A percentile compares a stretch with the other conserved stretches of the same genome.
Conservation (phyloP, 2,888 invertebrate species). For the Nebria brevicollis region DNA sequence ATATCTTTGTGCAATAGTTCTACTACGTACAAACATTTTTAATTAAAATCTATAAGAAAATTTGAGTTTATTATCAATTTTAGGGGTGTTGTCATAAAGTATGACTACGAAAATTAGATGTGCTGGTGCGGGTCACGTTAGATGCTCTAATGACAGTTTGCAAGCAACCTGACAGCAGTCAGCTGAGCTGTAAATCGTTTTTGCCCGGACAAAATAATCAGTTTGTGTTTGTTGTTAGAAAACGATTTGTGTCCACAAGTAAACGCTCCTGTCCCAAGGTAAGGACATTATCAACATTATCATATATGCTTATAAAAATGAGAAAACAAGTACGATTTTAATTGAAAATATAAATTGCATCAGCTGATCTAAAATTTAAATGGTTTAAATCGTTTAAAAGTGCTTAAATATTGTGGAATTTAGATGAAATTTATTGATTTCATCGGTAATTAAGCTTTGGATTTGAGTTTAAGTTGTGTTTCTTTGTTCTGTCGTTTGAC, state of each 20-base stretch:
- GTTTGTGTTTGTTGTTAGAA: conserved; percentile 17
- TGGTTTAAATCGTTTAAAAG: no score
- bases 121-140: neutral
- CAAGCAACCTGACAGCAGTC: conserved; percentile 53
- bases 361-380: conserved; percentile 48
- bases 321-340: neutral
- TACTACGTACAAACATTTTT: conserved; percentile 12
- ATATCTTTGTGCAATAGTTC: conserved; percentile 16
- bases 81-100: no score
- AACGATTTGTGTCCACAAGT: conserved; percentile 25
- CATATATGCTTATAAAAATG: conserved; percentile 2
- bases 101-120: no score
- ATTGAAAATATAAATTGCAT: conserved; percentile 25
- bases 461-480: conserved; percentile 43
- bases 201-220: conserved; percentile 38
- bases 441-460: neutral
- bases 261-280: conserved; percentile 32
- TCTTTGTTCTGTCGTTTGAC: conserved; percentile 52
- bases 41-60: neutral
- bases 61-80: no score
- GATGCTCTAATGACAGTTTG: conserved; percentile 31
- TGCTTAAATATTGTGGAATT: neutral
- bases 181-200: conserved; percentile 51
- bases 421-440: neutral
- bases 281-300: conserved; percentile 29